Evolutionary conservation across 2,797 vertebrate genomes (phyloP), one percentile per base, ranked within the genome.

Genomic region (Sebastes alutus): DNA sequence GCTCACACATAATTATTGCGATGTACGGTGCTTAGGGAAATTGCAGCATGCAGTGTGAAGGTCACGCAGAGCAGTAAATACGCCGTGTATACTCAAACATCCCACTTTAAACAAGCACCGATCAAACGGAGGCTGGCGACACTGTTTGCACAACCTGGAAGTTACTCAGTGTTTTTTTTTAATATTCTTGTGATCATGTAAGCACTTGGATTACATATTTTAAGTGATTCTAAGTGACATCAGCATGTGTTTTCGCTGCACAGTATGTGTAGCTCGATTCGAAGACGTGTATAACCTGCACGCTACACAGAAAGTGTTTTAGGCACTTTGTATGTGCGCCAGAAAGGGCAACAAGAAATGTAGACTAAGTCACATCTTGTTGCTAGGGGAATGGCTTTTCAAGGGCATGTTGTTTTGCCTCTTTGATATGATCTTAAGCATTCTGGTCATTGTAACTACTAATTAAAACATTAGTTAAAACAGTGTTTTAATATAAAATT

Each of bases 1-100:
- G 83, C 78, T 68, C 74, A 68, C 78, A 81, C 78, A 83, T 86
- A 84, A 91, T 91, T 92, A 88, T 76, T 56, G 79, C 82, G 64
- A 76, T 76, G 78, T 56, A 42, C 29, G 54, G 81, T 32, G 80
- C 86, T 90, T 68, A 76, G 89, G 89, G 87, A 91, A 92, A 90
- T 87, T 83, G 77, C 80, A 69, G 84, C 35, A 42, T 64, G 63
- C 73, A 62, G 42, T 33, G 68, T 83, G 84, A 92, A 92, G 91
- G 90, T 93, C 89, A 82, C 9, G 33, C 76, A 23, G 72, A 80
- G 77, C 78, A 20, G 80, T 62, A 82, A 83, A 92, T 62, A 82
- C 3, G 56, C 30, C 49, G 49, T 46, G 14, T 68, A 38, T 56
- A 35, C 77, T 89, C 85, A 84, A 88, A 86, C 64, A 72, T 61